Evolutionary conservation across 2,888 invertebrate species (phyloP), one percentile per base, ranked within the genome.

Genomic region (Timandra comae): DNA sequence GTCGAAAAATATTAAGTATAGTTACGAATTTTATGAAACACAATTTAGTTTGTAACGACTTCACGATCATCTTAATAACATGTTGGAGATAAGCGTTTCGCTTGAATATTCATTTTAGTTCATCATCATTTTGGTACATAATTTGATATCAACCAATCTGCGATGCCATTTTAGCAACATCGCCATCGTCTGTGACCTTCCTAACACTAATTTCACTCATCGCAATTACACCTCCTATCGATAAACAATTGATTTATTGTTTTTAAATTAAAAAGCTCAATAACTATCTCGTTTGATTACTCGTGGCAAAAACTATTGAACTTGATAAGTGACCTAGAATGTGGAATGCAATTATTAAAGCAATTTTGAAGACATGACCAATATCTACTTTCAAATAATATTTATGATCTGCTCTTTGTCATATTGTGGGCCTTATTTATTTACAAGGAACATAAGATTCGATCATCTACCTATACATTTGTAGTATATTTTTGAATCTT

Each of bases 11-110:
- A 82, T 82, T 80, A 84, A 82, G 72, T 82, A 81, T 81, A 75
- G 79, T 84, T 69, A 80, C 80, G 72, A 79, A 54, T 75, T 77
- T 81, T 80, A 82, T 82, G 69, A 82, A 85, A 85, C 80, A 84
- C 74, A 82, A 82, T 84, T 80, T 80, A 60, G 69, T 64, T 52
- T 48, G 70, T 82, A 84, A 85, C 84, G 76, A 80, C 75, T 72
- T 74, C 78, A 76, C 82, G 81, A 82, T 73, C 79, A 63, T 71
- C 74, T 79, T 84, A 84, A 84, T 84, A 82, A 78, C 74, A 80
- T 66, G 70, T 58, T 63, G 56, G 63, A 55, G 71, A 63, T 79
- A 81, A 84, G 71, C 72, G 78, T 74, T 80, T 81, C 74, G 67
- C 69, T 73, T 84, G 81, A 82, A 82, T 84, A 84, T 85, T 82